These are phyloP conservation scores for Callyntrura guangdongensis DNA, from an alignment of 2,888 invertebrate species.

Conservation along the genomic window DNA sequence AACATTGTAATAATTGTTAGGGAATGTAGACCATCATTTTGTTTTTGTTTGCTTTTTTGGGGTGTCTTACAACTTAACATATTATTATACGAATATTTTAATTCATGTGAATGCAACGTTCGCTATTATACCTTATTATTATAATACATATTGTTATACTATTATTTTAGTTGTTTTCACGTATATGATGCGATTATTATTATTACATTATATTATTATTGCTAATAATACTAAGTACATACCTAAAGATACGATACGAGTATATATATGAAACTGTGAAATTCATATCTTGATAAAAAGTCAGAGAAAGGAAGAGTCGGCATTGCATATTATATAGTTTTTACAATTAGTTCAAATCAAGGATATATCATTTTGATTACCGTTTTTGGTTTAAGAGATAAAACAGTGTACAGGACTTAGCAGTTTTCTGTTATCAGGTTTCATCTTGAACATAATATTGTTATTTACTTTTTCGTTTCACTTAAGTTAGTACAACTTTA, in stretches of 20 bases:
- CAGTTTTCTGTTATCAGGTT: background rate
- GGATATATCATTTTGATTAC: conserved; percentile 55
- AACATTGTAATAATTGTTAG: background rate
- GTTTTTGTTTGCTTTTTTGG: background rate
- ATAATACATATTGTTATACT: conserved; percentile 5
- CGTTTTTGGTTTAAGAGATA: conserved; percentile 4
- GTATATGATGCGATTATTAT: background rate
- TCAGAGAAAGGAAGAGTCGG: conserved; percentile 32
- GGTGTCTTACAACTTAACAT: conserved; percentile 21
- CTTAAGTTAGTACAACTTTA: conserved; percentile 73
- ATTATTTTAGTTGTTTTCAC: background rate
- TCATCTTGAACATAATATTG: conserved; percentile 25
- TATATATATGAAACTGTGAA: conserved; percentile 64
- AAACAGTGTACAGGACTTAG: background rate
- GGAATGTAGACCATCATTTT: conserved; percentile 21
- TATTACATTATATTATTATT: conserved; percentile 9
- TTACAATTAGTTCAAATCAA: background rate
- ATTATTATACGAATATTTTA: conserved; percentile 65
- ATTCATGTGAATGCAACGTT: conserved; percentile 63
- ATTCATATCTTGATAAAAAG: conserved; percentile 74
- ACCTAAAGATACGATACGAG: conserved; percentile 50
- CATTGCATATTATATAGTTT: conserved; percentile 41
- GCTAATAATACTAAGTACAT: background rate
- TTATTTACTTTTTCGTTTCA: conserved; percentile 48
- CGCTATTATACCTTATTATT: background rate